Evolutionary conservation across 2,113 vertebrate genomes (phyloP).

Genomic region (Myocastor coypus): DNA sequence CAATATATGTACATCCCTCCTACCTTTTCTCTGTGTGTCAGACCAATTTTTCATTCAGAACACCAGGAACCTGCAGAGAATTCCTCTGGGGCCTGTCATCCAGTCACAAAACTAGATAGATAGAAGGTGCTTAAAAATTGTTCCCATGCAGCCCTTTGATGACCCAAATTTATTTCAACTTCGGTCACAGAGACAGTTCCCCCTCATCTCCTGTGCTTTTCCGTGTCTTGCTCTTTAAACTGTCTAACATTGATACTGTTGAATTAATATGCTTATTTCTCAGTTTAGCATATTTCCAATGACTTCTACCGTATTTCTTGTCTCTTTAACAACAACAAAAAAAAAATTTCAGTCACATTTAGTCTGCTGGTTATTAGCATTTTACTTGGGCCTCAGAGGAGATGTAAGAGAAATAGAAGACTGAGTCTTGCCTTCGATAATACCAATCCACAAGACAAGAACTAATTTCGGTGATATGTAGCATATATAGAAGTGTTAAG

Average conservation of each 20-base stretch:
- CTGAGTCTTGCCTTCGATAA: not conserved
- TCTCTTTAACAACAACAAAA: not conserved
- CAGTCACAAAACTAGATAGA: not conserved
- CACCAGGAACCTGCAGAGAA: not conserved
- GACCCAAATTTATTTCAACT: conserved; percentile 18
- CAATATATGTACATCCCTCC: not conserved
- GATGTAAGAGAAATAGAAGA: conserved; percentile 22
- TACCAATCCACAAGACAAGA: not conserved
- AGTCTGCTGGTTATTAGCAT: conserved; percentile 38
- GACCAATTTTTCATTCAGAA: not conserved
- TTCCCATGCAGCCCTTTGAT: conserved; percentile 16
- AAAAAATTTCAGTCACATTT: not conserved
- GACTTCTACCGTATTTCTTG: not conserved
- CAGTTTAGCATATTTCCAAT: conserved; percentile 17
- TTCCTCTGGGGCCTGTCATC: not conserved
- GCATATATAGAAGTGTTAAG: not conserved
- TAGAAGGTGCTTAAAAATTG: not conserved
- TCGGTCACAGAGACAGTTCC: not conserved
- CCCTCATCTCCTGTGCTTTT: not conserved
- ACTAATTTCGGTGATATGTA: not conserved
- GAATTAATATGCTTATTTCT: conserved; percentile 1
- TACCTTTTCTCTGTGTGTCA: not conserved
- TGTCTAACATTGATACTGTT: not conserved
- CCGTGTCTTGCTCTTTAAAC: not conserved
- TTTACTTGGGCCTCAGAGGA: conserved; percentile 15